Conservation (phyloP, 37 sponge, comb jelly and placozoan species). For the Hexactinellida sp. region DNA sequence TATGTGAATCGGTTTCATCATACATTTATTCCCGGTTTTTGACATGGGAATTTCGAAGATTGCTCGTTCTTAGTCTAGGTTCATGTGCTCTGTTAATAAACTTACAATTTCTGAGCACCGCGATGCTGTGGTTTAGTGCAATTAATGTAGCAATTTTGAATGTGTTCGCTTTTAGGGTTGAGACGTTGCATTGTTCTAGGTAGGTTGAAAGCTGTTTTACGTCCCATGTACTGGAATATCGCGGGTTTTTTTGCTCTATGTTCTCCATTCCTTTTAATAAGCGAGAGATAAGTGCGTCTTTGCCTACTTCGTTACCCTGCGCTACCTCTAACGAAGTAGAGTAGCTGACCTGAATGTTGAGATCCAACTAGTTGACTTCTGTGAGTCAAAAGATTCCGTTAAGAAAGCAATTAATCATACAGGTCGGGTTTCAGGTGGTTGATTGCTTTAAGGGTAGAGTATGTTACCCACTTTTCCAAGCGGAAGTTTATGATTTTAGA, state of each 20-base stretch:
- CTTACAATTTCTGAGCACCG: background rate
- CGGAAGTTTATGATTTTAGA: background rate
- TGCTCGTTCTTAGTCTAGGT: background rate
- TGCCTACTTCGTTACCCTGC: background rate
- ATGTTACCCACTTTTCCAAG: background rate
- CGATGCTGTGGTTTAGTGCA: background rate
- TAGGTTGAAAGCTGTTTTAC: background rate
- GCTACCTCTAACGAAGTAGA: background rate
- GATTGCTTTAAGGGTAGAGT: background rate
- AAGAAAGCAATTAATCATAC: background rate
- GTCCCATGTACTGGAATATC: background rate
- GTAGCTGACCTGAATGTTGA: background rate
- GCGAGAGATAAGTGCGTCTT: background rate
- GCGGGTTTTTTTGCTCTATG: background rate
- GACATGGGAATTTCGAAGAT: background rate
- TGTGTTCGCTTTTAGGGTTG: background rate
- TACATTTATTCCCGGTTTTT: too few species aligned
- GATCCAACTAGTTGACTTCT: background rate
- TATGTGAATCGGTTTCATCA: background rate
- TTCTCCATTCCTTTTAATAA: background rate
- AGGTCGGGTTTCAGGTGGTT: background rate
- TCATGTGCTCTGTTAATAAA: background rate
- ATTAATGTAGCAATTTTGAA: background rate
- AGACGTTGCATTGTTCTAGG: background rate
- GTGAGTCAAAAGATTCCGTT: background rate